Percentiles rank a stretch among this genome's conserved stretches.
Conservation (phyloP, 2,113 vertebrate genomes). For the Psittacara wagleri region DNA sequence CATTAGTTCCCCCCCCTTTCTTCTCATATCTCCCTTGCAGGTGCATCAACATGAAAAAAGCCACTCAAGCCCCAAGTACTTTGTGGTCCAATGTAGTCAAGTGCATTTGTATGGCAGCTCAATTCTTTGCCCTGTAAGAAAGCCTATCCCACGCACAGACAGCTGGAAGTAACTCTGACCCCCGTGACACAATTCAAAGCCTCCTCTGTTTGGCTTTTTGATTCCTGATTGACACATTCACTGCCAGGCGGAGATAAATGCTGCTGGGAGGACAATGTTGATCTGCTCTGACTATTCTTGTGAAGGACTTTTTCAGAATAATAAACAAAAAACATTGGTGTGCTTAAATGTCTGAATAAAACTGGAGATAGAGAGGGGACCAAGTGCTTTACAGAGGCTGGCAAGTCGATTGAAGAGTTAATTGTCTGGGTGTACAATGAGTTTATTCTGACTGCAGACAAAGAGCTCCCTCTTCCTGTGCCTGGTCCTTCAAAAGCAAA, state of each 20-base stretch:
- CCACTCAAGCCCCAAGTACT: constrained; percentile 30
- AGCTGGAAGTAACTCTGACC: constrained; percentile 82
- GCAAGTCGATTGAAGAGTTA: constrained; percentile 81
- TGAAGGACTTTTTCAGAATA: constrained; percentile 79
- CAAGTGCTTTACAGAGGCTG: constrained; percentile 73
- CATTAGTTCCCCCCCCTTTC: constrained; percentile 36
- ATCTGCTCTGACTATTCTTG: constrained; percentile 75
- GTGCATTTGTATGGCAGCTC: constrained; percentile 71
- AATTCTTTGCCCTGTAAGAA: constrained; percentile 69
- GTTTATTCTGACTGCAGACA: constrained; percentile 83
- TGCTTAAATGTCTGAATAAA: constrained; percentile 76
- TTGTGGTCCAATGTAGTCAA: constrained; percentile 51
- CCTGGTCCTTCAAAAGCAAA: constrained; percentile 78
- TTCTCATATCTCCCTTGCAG: constrained; percentile 64
- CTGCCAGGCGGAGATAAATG: constrained; percentile 78
- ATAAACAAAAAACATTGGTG: constrained; percentile 80
- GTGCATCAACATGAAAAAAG: constrained; percentile 70
- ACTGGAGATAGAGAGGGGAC: constrained; percentile 64
- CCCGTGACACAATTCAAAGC: constrained; percentile 80
- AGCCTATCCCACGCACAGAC: constrained; percentile 71
- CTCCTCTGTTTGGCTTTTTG: constrained; percentile 84
- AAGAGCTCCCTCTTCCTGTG: constrained; percentile 80
- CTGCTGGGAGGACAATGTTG: constrained; percentile 78
- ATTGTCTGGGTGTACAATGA: constrained; percentile 85
- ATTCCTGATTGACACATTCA: constrained; percentile 83